phyloP scores from a whole-genome alignment of 2,113 vertebrate genomes.

The Halcyon malimbica region DNA sequence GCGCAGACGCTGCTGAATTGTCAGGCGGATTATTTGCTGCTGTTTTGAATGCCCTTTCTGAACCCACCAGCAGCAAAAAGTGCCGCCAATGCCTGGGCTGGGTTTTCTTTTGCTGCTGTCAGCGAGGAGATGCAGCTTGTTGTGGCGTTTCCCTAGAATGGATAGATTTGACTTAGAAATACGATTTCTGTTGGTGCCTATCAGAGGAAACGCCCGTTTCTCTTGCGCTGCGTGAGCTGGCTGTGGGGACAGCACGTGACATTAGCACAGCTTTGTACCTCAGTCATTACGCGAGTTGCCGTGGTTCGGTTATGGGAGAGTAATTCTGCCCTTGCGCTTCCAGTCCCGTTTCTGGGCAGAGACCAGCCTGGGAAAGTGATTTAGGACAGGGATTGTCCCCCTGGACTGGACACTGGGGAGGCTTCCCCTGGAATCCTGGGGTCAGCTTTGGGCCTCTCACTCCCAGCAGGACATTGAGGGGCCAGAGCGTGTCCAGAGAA shows the following conservation, averaged over 20 bases:
- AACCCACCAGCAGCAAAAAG: neutral
- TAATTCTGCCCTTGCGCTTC: neutral
- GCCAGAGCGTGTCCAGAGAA: too few species aligned
- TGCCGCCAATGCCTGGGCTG: neutral
- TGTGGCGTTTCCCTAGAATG: neutral
- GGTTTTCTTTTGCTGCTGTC: neutral
- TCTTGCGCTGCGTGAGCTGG: neutral
- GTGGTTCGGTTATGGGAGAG: neutral
- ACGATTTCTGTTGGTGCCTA: neutral
- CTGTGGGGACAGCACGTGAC: neutral
- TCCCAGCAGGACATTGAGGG: too few species aligned
- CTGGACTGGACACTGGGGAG: too few species aligned
- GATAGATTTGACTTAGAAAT: neutral
- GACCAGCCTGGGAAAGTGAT: neutral
- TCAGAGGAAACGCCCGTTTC: neutral
- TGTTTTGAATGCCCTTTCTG: neutral
- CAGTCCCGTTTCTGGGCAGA: neutral
- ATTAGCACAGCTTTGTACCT: neutral
- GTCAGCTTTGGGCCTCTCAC: too few species aligned
- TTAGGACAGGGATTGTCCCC: neutral
- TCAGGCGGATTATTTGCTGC: slow-evolving; percentile 3
- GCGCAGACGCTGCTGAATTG: neutral
- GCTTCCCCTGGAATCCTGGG: too few species aligned
- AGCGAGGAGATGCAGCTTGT: neutral
- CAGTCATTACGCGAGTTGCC: accelerated